Evolutionary conservation across 2,888 invertebrate genomes (phyloP).

Genomic region (Acleris cristana): DNA sequence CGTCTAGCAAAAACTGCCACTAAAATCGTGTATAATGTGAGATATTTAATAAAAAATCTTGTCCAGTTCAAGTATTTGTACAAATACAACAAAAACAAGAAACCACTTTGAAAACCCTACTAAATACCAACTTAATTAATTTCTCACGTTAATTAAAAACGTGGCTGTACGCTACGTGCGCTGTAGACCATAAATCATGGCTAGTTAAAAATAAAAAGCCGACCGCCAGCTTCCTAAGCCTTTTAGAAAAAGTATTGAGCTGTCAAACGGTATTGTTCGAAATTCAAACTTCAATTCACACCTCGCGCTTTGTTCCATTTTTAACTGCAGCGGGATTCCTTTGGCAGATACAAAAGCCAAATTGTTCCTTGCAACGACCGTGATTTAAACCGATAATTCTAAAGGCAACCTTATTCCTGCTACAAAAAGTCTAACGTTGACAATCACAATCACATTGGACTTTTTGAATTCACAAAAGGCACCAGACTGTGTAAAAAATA

Average conservation of each 20-base stretch:
- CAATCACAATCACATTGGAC: background rate
- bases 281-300: slow-evolving; percentile 57
- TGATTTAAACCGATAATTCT: background rate
- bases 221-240: slow-evolving; percentile 51
- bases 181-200: slow-evolving; percentile 32
- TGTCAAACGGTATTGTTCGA: slow-evolving; percentile 64
- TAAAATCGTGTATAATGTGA: too few relatives aligned
- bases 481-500: slow-evolving; percentile 6
- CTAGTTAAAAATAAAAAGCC: slow-evolving; percentile 46
- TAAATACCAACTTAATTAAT: slow-evolving; percentile 10
- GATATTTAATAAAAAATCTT: too few relatives aligned
- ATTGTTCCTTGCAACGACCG: background rate
- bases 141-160: slow-evolving; percentile 34
- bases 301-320: slow-evolving; percentile 49
- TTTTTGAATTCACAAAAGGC: background rate
- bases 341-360: slow-evolving; percentile 30
- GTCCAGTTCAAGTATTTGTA: background rate
- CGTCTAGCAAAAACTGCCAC: too few relatives aligned
- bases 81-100: slow-evolving; percentile 12
- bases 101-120: background rate
- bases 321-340: slow-evolving; percentile 39
- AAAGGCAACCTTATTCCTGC: background rate
- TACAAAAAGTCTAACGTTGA: background rate
- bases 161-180: slow-evolving; percentile 23
- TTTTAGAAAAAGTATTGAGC: slow-evolving; percentile 60